Evolutionary conservation across 2,113 vertebrate species (phyloP).

Genomic region (Calidris pugnax): DNA sequence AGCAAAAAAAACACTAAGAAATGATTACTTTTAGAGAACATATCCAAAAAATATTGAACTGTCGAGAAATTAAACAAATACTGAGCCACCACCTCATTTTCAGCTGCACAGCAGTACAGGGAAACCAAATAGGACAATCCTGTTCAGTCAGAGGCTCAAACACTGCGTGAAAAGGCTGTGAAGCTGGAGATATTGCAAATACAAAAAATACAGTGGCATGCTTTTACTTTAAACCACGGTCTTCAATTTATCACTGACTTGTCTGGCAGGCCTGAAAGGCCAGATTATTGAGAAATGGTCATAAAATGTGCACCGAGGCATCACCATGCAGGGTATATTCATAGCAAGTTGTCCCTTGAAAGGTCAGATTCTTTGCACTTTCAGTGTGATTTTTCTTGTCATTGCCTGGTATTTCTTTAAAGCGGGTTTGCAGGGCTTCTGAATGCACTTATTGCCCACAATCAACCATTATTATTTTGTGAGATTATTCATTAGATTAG

Average conservation of each 20-base stretch:
- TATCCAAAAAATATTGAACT: not conserved
- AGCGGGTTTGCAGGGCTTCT: not conserved
- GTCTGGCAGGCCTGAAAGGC: not conserved
- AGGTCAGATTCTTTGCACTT: not conserved
- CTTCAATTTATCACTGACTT: not conserved
- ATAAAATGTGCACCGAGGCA: not conserved
- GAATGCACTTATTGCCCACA: not conserved
- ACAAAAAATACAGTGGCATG: not conserved
- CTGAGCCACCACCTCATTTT: not conserved
- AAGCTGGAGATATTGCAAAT: not conserved
- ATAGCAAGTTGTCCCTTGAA: not conserved
- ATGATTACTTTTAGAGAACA: not conserved
- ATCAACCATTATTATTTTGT: not conserved
- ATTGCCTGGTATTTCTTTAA: not conserved
- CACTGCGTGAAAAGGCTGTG: not conserved
- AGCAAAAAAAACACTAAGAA: not conserved
- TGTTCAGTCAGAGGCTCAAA: slow-evolving; percentile 10
- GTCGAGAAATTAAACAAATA: not conserved
- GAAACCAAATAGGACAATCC: slow-evolving; percentile 52
- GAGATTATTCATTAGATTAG: not conserved
- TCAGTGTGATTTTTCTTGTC: not conserved
- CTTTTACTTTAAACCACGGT: not conserved
- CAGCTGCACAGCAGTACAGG: slow-evolving; percentile 11
- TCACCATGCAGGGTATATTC: not conserved
- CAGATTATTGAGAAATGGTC: not conserved